Evolutionary conservation across 23 tunicate species (phyloP), one percentile per base, ranked within the genome.

Genomic region (Pegea sp.): DNA sequence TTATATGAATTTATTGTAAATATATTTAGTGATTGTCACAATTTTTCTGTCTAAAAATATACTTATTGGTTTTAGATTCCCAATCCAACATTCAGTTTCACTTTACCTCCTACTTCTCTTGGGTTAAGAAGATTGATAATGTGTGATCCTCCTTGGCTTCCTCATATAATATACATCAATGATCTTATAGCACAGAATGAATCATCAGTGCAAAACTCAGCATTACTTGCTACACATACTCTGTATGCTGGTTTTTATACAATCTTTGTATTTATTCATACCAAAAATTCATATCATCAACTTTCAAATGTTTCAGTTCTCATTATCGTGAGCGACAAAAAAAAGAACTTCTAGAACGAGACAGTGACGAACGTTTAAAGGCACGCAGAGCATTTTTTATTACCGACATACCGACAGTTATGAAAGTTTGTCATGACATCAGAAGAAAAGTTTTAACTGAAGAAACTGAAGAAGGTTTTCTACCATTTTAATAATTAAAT

Each of bases 81-180:
- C 7, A 69, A 44, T 22, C 66, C 72, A 20, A 44, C 32, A 6
- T 18, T 52, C 24, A 51, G 55, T 1, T 74, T 65, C 26, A 49
- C 72, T 1, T 52, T 74, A 26, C 59, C 72, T 0, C 57, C 29
- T 4, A 30, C 71, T 2, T 22, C 71, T 1, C 67, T 74, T 24
- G 84, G 84, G 4, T 53, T 74, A 13, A 58, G 19, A 26, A 42
- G 57, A 28, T 22, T 49, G 20, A 33, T 25, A 4, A 25, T 84
- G 7, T 84, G 84, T 16, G 95, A 84, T 51, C 86, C 95, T 16
- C 84, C 95, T 7, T 84, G 95, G 95, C 52, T 73, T n/a, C 81
- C 95, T 3, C 48, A 67, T 34, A 71, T 65, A 19, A 53, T 63
- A 1, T 56, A 67, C 54, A 57, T 74, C 19, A 77, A 73, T 23